Conservation (phyloP, 53 echinoderm and acorn worm species). For the Antedon mediterranea region DNA sequence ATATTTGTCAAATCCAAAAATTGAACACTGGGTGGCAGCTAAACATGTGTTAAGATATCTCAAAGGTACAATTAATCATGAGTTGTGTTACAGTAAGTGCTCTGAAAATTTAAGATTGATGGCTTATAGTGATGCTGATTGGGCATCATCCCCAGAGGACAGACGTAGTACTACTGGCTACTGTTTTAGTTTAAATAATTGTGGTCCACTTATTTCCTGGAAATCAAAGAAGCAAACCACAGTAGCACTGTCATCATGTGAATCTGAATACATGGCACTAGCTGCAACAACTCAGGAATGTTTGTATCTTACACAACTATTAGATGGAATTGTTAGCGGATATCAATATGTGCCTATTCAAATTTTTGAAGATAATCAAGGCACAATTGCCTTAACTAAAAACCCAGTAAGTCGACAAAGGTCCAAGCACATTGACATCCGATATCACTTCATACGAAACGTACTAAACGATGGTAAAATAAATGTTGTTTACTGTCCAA, state of each 20-base stretch:
- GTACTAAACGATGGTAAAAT: no score
- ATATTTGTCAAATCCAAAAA: slow-evolving; percentile 5
- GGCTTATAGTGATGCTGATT: slow-evolving; percentile 20
- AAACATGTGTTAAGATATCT: slow-evolving; percentile 24
- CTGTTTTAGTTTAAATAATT: slow-evolving; percentile 11
- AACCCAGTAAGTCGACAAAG: no score
- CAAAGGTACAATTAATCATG: slow-evolving; percentile 15
- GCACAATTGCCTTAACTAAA: no score
- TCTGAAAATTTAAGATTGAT: slow-evolving; percentile 9
- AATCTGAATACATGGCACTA: no score
- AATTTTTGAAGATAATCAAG: no score
- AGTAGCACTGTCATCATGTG: slow-evolving; percentile 4
- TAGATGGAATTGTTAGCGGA: no score
- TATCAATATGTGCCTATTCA: no score
- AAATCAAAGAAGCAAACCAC: slow-evolving; percentile 9
- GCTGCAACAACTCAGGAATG: no score
- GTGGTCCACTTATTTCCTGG: slow-evolving; percentile 8
- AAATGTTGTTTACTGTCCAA: no score
- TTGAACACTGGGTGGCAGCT: slow-evolving; percentile 7
- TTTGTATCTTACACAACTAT: no score
- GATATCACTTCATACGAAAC: no score
- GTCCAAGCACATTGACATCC: no score
- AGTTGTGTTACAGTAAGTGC: slow-evolving; percentile 14
- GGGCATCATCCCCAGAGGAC: slow-evolving; percentile 22
- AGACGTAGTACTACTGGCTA: slow-evolving; percentile 9